These are phyloP conservation scores for Drosophila bunnanda DNA, from an alignment of 2,888 invertebrate species.

Conservation along the genomic window DNA sequence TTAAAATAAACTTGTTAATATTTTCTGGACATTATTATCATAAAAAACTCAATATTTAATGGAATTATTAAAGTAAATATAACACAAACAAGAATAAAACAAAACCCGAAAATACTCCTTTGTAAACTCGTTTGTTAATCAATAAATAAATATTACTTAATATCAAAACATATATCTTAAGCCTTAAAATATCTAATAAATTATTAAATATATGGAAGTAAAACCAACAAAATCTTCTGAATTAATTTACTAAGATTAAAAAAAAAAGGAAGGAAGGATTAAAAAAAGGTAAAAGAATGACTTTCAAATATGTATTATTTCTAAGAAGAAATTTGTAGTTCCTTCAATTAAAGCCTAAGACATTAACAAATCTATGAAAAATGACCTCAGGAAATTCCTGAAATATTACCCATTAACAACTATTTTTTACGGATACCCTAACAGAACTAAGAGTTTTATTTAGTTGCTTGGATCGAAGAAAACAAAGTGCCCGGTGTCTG, in stretches of 20 bases:
- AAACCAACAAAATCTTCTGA: too few species aligned
- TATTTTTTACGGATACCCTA: not conserved
- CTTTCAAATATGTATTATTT: not conserved
- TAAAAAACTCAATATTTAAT: not conserved
- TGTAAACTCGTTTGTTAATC: not conserved
- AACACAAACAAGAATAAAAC: not conserved
- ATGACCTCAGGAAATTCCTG: not conserved
- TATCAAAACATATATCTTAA: not conserved
- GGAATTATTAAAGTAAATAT: not conserved
- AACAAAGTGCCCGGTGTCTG: constrained; percentile 56
- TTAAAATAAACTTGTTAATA: not conserved
- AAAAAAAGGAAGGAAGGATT: too few species aligned
- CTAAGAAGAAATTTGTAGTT: not conserved
- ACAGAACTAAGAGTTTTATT: constrained; percentile 31
- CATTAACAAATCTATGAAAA: not conserved
- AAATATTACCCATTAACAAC: not conserved
- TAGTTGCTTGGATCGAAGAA: constrained; percentile 45
- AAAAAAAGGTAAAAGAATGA: not conserved
- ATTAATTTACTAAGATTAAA: not conserved
- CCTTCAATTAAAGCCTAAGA: not conserved
- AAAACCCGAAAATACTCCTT: not conserved
- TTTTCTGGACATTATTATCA: not conserved
- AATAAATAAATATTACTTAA: not conserved
- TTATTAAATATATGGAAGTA: not conserved
- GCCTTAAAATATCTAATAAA: not conserved